phyloP scores from a whole-genome alignment of 2,797 vertebrate genomes.

The Scarus forsteni region DNA sequence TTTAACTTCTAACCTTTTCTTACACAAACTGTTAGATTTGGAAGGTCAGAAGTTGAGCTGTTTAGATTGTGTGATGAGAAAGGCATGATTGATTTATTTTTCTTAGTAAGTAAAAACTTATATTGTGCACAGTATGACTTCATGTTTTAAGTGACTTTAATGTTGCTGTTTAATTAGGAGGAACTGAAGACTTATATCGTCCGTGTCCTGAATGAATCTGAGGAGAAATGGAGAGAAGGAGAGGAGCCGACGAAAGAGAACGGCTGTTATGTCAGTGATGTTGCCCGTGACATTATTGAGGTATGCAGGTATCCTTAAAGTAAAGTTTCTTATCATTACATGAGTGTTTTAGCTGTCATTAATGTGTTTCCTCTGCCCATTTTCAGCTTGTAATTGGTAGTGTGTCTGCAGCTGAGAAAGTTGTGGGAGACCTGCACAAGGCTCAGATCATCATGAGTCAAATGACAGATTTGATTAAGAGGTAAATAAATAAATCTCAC shows the following conservation, averaged over 20 bases:
- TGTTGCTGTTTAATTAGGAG: conserved; percentile 62
- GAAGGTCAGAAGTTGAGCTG: not conserved
- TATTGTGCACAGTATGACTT: too few species aligned
- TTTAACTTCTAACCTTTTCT: too few species aligned
- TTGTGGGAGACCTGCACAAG: conserved; percentile 57
- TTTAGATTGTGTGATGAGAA: too few species aligned
- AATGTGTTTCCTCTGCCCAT: not conserved
- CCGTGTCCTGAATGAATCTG: conserved; percentile 80
- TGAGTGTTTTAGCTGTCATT: not conserved
- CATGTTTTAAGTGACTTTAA: not conserved
- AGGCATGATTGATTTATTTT: too few species aligned
- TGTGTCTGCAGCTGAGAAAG: conserved; percentile 27
- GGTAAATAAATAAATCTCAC: conserved; percentile 49
- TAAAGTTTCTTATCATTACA: not conserved
- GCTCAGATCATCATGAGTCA: conserved; percentile 44
- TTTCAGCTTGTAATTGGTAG: conserved; percentile 63
- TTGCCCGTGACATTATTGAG: conserved; percentile 90
- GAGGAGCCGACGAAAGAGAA: conserved; percentile 79
- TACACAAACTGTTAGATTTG: not conserved
- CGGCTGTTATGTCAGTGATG: conserved; percentile 81
- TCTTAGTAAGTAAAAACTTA: too few species aligned
- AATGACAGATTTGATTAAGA: conserved; percentile 60
- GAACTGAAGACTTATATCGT: conserved; percentile 73
- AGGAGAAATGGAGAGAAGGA: conserved; percentile 78
- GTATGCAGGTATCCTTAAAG: conserved; percentile 68